phyloP scores from a whole-genome alignment of 2,797 vertebrate species.

The Cheirogaleus major region DNA sequence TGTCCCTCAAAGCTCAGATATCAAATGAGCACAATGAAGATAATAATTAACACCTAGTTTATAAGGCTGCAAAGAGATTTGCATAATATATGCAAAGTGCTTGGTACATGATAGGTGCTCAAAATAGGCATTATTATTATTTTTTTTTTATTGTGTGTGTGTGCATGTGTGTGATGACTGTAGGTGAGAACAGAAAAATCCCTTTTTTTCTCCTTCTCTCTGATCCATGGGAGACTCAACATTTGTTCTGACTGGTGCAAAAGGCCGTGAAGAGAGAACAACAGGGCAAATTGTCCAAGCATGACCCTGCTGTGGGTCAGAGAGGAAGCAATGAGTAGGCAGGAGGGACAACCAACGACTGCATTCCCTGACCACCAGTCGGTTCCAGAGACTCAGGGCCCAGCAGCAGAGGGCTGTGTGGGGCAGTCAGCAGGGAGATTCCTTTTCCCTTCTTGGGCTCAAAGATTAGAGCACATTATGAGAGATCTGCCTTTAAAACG shows the following conservation, averaged over 20 bases:
- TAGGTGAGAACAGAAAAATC: neutral
- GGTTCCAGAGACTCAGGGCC: neutral
- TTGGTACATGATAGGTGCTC: neutral
- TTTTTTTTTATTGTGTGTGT: neutral
- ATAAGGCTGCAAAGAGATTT: neutral
- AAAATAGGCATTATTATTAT: neutral
- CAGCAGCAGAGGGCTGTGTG: no score
- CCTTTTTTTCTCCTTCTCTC: neutral
- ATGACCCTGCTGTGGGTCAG: fast-evolving
- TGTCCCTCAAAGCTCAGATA: neutral
- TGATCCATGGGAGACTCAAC: neutral
- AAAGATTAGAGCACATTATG: neutral
- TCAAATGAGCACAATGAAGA: neutral
- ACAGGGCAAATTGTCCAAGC: neutral
- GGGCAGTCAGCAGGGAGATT: neutral
- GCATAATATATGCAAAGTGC: neutral
- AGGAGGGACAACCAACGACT: neutral
- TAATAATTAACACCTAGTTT: neutral
- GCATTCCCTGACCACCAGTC: neutral
- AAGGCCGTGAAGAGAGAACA: neutral
- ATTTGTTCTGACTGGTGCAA: neutral
- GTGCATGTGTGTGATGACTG: no score
- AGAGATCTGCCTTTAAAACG: neutral
- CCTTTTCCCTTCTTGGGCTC: neutral
- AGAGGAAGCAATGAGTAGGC: neutral